These are phyloP conservation scores for Apodemus agrarius DNA, from an alignment of 2,797 vertebrate species.

Conservation along the genomic window DNA sequence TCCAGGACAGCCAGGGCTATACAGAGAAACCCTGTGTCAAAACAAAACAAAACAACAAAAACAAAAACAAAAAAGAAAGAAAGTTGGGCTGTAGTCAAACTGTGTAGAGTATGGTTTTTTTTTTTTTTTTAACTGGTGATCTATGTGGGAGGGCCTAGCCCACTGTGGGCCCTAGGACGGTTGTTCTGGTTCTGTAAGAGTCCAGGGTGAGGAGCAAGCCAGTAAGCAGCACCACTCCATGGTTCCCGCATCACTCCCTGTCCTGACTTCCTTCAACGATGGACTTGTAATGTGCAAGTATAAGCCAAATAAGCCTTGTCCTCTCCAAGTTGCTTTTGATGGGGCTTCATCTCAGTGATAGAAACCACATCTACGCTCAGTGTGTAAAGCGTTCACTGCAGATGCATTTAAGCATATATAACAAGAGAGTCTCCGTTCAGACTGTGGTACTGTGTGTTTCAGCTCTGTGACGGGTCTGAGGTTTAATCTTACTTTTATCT, in stretches of 20 bases:
- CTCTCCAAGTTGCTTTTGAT: not conserved
- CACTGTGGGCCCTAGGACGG: not conserved
- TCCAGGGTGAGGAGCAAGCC: not conserved
- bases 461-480: not conserved
- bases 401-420: not conserved
- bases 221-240: not conserved
- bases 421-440: not conserved
- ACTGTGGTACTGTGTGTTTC: not conserved
- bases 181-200: not conserved
- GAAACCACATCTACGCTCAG: not conserved
- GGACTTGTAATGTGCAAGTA: not conserved
- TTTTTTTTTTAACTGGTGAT: not conserved
- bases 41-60: no score
- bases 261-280: not conserved
- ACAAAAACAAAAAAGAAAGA: no score
- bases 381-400: not conserved
- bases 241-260: not conserved
- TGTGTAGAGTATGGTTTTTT: not conserved
- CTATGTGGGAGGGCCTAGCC: not conserved
- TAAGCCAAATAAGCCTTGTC: not conserved
- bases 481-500: not conserved
- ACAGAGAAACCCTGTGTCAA: no score
- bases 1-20: no score
- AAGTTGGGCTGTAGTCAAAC: not conserved
- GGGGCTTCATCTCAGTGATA: not conserved